Evolutionary conservation across 2,888 invertebrate species (phyloP).

Genomic region (Abscondita cerata): DNA sequence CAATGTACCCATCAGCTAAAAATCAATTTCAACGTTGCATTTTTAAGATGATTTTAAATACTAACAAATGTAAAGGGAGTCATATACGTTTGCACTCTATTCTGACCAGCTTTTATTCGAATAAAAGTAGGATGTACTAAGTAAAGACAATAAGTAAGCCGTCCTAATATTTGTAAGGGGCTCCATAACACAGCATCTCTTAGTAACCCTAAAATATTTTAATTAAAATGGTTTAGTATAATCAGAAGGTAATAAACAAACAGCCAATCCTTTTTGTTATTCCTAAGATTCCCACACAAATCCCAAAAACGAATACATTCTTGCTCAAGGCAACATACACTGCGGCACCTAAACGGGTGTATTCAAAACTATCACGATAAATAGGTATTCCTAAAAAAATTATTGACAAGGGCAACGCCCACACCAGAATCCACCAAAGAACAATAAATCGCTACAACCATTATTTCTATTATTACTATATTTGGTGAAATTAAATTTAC

Average conservation of each 20-base stretch:
- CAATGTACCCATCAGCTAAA: no score
- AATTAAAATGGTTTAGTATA: no score
- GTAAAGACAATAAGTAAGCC: conserved; percentile 48
- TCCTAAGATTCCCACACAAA: conserved; percentile 47
- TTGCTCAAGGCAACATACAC: conserved; percentile 57
- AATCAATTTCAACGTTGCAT: no score
- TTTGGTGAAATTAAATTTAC: conserved; percentile 23
- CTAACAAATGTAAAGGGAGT: conserved; percentile 41
- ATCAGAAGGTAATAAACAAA: conserved; percentile 39
- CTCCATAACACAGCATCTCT: conserved; percentile 18
- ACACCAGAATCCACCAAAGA: conserved; percentile 19
- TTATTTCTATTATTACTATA: neutral
- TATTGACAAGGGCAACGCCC: neutral
- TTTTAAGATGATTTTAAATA: no score
- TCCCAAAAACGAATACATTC: conserved; percentile 54
- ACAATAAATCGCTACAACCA: conserved; percentile 6
- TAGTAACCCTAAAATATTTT: conserved; percentile 16
- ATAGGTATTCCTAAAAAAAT: conserved; percentile 5
- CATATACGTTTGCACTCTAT: conserved; percentile 40
- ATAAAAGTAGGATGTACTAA: conserved; percentile 45
- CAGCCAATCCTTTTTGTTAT: conserved; percentile 53
- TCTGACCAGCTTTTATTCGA: conserved; percentile 39
- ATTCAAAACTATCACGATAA: conserved; percentile 45
- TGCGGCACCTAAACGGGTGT: conserved; percentile 54
- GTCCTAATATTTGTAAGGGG: conserved; percentile 44